A percentile compares a stretch with the other conserved stretches of the same genome.
Evolutionary conservation across 2,113 vertebrate genomes (phyloP).

Genomic region (Rhagologus leucostigma): DNA sequence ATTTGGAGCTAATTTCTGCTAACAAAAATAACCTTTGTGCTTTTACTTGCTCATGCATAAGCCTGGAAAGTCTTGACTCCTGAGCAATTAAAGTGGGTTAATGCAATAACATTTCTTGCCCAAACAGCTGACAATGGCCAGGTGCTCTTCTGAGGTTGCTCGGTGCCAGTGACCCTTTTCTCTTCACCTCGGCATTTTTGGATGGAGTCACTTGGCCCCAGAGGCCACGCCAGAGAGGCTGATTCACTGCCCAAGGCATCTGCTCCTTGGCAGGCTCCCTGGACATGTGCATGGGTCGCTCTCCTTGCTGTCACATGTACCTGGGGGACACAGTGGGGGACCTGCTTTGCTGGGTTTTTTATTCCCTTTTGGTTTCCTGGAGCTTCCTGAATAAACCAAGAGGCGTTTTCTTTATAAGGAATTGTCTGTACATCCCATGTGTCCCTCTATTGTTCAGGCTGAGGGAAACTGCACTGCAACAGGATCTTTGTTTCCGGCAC

Average conservation of each 20-base stretch:
- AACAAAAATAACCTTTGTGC: not conserved
- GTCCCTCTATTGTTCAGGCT: not conserved
- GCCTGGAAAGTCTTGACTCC: not conserved
- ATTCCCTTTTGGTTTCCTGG: not conserved
- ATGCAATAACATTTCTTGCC: not conserved
- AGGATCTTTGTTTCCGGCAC: constrained; percentile 14
- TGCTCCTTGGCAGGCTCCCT: not conserved
- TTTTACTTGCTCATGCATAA: not conserved
- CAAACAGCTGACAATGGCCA: not conserved
- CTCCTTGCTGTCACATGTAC: not conserved
- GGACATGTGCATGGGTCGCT: not conserved
- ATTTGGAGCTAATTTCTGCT: not conserved
- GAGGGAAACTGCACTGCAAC: not conserved
- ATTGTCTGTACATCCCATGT: not conserved
- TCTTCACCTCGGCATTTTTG: not conserved
- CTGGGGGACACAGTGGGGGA: not conserved
- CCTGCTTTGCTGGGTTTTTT: not conserved
- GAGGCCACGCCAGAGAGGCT: not conserved
- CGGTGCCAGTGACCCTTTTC: not conserved
- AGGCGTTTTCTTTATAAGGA: not conserved
- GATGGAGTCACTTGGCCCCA: not conserved
- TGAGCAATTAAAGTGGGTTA: not conserved
- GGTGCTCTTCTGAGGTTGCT: not conserved
- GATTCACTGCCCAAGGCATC: not conserved
- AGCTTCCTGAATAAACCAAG: not conserved